Base-by-base conservation (phyloP, 2,113 vertebrate species). In the Passer domesticus region DNA sequence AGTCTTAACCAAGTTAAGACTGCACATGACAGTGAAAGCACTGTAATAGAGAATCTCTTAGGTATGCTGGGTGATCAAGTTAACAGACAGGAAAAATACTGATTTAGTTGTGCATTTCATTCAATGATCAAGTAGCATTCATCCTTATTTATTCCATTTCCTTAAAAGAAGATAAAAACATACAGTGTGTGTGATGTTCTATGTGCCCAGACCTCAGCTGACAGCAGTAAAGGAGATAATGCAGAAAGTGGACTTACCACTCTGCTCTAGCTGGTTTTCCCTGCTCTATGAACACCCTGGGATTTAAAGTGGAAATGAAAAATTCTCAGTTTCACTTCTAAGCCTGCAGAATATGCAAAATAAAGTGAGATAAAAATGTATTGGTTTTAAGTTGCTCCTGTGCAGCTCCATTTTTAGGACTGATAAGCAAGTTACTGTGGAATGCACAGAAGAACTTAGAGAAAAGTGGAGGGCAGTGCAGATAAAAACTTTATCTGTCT, bases 231-330 rank as follows among this genome's bases (percentile, higher is more conserved):
- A 70, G 49, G 52, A 83, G 70, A 17, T 69, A 46, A 44, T 35
- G 35, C n/a, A 46, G 16, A 6, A 82, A 72, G n/a, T 64, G 37
- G 35, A 19, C 52, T 72, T 46, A 3, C 12, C 6, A 9, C 10
- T 87, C 55, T 56, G 11, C 58, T 76, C 43, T 67, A 46, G 60
- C 80, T 6, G 12, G 41, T 78, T 81, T 39, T 56, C 43, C 44
- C 59, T 68, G 41, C 41, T 88, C 43, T 56, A 0, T 44, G 16
- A 67, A 50, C 3, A 7, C 46, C 15, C 15, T 28, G 20, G 66
- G 39, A 79, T 91, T 92, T 49, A 64, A 77, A 95, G 62, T 58
- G 53, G 62, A 81, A 87, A 58, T 68, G 66, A 92, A 82, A 83
- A 72, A 73, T 43, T 89, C 52, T 58, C 43, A 16, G 19, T 83